phyloP scores from a whole-genome alignment of 2,888 invertebrate genomes.

The Dastarcus helophoroides region DNA sequence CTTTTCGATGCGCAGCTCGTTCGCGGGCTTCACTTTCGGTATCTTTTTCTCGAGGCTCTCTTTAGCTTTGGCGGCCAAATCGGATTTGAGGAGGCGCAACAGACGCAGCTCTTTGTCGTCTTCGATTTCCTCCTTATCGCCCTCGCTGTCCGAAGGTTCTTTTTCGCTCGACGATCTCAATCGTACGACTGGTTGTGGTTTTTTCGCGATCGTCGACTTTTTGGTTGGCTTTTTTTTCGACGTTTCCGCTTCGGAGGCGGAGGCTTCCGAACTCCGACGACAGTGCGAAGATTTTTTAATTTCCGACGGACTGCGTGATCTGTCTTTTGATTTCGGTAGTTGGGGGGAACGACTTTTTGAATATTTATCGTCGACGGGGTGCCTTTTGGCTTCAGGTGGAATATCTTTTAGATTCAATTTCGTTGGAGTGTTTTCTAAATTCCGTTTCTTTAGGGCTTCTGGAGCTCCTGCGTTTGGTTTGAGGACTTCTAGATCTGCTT shows the following conservation, averaged over 20 bases:
- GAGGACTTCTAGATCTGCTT: conserved; percentile 1
- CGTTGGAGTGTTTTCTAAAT: background rate
- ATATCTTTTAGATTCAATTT: background rate
- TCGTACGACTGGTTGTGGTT: conserved; percentile 44
- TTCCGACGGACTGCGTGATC: background rate
- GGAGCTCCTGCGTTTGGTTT: background rate
- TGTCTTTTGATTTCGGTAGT: background rate
- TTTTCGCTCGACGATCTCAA: conserved; percentile 44
- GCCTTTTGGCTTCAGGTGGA: background rate
- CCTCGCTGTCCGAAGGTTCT: conserved; percentile 38
- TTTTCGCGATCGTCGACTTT: conserved; percentile 16
- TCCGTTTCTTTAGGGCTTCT: background rate
- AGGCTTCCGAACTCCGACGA: conserved; percentile 8
- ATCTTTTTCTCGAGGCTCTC: conserved; percentile 51
- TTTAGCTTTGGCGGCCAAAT: conserved; percentile 60
- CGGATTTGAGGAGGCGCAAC: conserved; percentile 52
- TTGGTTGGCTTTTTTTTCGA: conserved; percentile 8
- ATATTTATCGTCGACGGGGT: background rate
- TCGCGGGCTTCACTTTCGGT: conserved; percentile 21
- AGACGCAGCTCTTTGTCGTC: conserved; percentile 56
- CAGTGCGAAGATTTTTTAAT: conserved; percentile 1
- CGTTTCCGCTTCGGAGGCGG: conserved; percentile 6
- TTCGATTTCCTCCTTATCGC: conserved; percentile 45
- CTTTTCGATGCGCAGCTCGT: conserved; percentile 9
- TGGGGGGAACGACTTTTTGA: background rate